These are phyloP conservation scores for Hypsopygia costalis DNA, from an alignment of 2,888 invertebrate species.

Conservation along the genomic window DNA sequence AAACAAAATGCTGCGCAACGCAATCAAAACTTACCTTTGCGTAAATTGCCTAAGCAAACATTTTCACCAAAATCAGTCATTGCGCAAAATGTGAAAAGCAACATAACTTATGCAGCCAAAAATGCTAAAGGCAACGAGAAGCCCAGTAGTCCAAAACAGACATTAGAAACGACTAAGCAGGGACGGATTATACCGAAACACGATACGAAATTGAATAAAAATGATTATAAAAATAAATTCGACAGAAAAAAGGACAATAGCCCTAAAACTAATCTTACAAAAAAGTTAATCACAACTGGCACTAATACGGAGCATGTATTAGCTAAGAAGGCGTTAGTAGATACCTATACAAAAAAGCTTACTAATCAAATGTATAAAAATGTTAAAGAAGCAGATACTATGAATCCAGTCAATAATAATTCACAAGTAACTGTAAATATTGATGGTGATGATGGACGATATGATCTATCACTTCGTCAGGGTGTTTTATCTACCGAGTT, in stretches of 20 bases:
- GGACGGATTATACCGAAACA: slow-evolving; percentile 8
- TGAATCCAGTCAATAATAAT: slow-evolving; percentile 24
- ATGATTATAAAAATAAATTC: slow-evolving; percentile 6
- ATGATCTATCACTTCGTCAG: slow-evolving; percentile 45
- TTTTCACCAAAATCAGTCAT: neutral
- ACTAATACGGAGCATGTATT: slow-evolving; percentile 35
- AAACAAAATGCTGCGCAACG: neutral
- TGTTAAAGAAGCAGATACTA: slow-evolving; percentile 16
- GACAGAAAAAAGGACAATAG: slow-evolving; percentile 4
- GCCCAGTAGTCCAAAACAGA: neutral
- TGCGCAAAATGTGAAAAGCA: neutral
- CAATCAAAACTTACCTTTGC: neutral
- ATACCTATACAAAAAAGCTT: slow-evolving; percentile 41
- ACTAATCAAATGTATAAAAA: slow-evolving; percentile 26
- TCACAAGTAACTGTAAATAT: slow-evolving; percentile 55
- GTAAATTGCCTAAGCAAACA: neutral
- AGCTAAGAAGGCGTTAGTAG: slow-evolving; percentile 47
- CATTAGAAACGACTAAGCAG: neutral
- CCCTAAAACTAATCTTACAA: slow-evolving; percentile 8
- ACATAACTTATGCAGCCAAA: neutral
- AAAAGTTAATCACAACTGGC: slow-evolving; percentile 8
- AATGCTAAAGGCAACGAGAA: neutral
- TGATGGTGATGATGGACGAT: slow-evolving; percentile 48
- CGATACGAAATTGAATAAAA: neutral
- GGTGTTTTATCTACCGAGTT: slow-evolving; percentile 38